Evolutionary conservation across 2,113 vertebrate species (phyloP), one percentile per base, ranked within the genome.

Genomic region (Gavia stellata): DNA sequence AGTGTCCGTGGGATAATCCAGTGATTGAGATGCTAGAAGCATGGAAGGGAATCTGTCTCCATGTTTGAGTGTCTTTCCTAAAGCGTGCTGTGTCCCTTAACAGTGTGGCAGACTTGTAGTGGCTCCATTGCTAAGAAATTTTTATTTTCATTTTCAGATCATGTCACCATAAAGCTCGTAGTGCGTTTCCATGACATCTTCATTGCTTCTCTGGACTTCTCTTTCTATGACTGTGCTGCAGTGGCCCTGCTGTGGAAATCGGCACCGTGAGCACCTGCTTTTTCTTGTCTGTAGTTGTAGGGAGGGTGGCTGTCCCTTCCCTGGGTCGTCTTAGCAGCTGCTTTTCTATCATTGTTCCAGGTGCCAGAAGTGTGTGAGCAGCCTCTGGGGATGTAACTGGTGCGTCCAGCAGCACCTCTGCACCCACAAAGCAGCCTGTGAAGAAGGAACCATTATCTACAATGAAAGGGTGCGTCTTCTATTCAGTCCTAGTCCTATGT

Each of bases 351-450:
- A 0, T 68, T 87, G 23, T 53, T 96, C 44, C 94, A 99, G 99
- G 78, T 99, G 99, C 94, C 99, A 98, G 59, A 99, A 98, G 67
- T 99, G 99, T 25, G 99, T 99, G 94, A 97, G 98, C 96, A 99
- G 99, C 95, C 98, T 89, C 50, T 99, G 99, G 99, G 98, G 99
- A 40, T 99, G 99, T 94, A 99, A 99, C 97, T 99, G 99, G 99
- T 99, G 99, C 25, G 97, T 99, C 90, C 99, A 99, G 94, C 98
- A 99, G 93, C 99, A 99, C 90, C 94, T 98, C 25, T 99, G 99
- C 72, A 99, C 99, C 14, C 99, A 99, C 97, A 99, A 99, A 96
- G 94, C 98, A 58, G 88, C 96, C 18, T 99, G 99, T 82, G 99
- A 99, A 42, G 97, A 98, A 20, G 99, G 99, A 23, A 97, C 98